Evolutionary conservation across 2,888 invertebrate genomes (phyloP), one percentile per base, ranked within the genome.

Genomic region (Odiellus spinosus): DNA sequence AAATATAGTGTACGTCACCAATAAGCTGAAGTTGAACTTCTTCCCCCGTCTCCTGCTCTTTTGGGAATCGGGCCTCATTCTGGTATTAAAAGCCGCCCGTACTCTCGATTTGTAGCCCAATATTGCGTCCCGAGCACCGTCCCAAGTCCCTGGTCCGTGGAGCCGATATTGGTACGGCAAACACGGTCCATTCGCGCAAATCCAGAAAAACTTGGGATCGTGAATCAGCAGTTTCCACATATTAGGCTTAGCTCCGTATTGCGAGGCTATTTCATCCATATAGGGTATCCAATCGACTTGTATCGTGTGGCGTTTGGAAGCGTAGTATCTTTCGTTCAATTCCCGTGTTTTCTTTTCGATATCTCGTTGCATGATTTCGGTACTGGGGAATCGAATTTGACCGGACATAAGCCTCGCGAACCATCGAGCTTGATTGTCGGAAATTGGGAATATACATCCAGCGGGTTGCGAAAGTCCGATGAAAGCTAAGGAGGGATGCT

Each of bases 401-500:
- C 56, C 53, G 5, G 62, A 63, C 42, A 66, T 62, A 8, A 68
- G 58, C 32, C 58, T 56, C 0, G 60, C 59, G 38, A 65, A 68
- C 53, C 68, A 61, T 11, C 70, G 59, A 32, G 65, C 62, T 53
- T 71, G 71, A 51, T 68, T 55, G 53, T 71, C 71, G 8, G 65
- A 59, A 2, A 69, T 64, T 1, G 70, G 70, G 59, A 66, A 65
- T 17, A 71, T 59, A 1, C 68, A 63, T 5, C 71, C 70, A 11
- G 63, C 49, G 0, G 69, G 68, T 56, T 69, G 66, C 14, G 66
- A 54, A 36, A 63, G 62, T 5, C 67, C 70, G 45, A 71, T 64
- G 15, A 70, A 59, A 21, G 65, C 67, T 20, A 71, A 53, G 1
- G 68, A 67, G 26, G 63, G 58, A 44, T 57, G 53, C 19, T 52